Conservation (phyloP, 2,797 vertebrate species). For the Argyrosomus regius region DNA sequence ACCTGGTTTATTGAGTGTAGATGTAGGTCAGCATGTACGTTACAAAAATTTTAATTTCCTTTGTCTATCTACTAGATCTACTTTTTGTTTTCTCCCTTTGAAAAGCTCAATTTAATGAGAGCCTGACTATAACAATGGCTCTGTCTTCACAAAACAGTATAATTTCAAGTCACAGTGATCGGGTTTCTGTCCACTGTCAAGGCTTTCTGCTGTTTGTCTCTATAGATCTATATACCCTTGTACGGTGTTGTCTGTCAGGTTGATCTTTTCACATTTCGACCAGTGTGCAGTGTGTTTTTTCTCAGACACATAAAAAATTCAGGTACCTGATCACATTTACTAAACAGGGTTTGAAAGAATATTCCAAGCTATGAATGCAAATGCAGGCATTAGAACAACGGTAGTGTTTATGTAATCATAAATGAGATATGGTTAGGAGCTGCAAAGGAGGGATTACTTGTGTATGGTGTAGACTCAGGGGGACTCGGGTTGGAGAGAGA, state of each 20-base stretch:
- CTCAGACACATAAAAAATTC: no score
- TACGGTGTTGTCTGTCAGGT: no score
- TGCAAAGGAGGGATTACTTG: not conserved
- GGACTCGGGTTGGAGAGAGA: not conserved
- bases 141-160: no score
- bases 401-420: not conserved
- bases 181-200: no score
- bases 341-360: not conserved
- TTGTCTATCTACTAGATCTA: no score
- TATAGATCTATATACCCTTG: no score
- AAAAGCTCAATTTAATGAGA: not conserved
- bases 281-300: no score
- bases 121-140: no score
- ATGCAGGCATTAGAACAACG: not conserved
- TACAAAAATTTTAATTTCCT: not conserved
- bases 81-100: not conserved
- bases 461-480: no score
- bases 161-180: no score
- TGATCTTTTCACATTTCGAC: not conserved
- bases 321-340: not conserved
- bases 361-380: not conserved
- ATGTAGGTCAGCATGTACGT: not conserved
- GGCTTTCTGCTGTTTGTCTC: no score
- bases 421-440: not conserved
- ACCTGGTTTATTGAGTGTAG: not conserved